Percentiles rank a stretch among this genome's conserved stretches.
These are phyloP conservation scores for Sebastes itinus DNA, from an alignment of 2,797 vertebrate genomes.

Conservation along the genomic window DNA sequence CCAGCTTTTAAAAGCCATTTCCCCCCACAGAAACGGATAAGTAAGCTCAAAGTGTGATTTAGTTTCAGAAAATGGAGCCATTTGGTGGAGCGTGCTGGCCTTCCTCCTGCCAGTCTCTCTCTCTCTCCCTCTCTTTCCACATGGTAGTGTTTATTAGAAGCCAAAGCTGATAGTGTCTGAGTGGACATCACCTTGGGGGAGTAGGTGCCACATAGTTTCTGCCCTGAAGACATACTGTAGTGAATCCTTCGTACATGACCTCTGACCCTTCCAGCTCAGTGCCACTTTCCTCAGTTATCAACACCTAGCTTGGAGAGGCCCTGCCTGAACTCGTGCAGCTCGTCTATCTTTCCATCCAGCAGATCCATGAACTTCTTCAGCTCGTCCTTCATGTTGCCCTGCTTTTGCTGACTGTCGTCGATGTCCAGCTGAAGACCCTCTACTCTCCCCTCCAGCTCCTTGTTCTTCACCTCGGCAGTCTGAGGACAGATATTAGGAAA, in stretches of 20 bases:
- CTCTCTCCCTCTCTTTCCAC: constrained; percentile 33
- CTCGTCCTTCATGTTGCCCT: constrained; percentile 92
- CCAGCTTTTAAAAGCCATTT: constrained; percentile 68
- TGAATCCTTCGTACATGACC: constrained; percentile 65
- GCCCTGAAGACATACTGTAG: constrained; percentile 61
- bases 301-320: constrained; percentile 92
- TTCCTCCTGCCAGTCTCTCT: constrained; percentile 37
- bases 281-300: constrained; percentile 85
- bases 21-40: constrained; percentile 59
- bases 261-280: constrained; percentile 52
- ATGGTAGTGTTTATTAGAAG: constrained; percentile 65
- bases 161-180: constrained; percentile 64
- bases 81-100: constrained; percentile 66
- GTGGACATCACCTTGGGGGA: constrained; percentile 72
- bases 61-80: constrained; percentile 66
- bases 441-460: constrained; percentile 89
- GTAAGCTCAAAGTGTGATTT: constrained; percentile 73
- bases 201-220: constrained; percentile 69
- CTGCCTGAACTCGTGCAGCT: constrained; percentile 94
- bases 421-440: constrained; percentile 86
- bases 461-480: constrained; percentile 90
- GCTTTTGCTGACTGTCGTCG: constrained; percentile 89
- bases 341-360: constrained; percentile 95
- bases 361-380: constrained; percentile 95
- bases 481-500: constrained; percentile 55